Conservation (phyloP, 2,113 vertebrate species). For the Chloropsis hardwickii region DNA sequence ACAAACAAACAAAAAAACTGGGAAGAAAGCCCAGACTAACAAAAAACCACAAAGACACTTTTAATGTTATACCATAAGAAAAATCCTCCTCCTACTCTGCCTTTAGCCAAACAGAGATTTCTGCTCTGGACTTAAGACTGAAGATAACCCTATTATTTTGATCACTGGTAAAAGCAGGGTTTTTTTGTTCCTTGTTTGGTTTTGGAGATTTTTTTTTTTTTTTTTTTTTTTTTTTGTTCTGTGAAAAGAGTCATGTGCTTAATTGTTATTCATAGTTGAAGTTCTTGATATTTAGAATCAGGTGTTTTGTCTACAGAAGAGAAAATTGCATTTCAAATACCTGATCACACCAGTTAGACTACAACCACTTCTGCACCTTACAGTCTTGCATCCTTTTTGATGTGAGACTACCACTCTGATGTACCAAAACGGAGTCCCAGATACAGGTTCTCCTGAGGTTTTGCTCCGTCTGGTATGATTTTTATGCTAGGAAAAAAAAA, state of each 20-base stretch:
- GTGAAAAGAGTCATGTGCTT: neutral
- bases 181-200: neutral
- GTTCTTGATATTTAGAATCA: neutral
- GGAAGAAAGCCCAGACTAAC: neutral
- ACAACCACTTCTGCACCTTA: neutral
- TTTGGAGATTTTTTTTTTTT: neutral
- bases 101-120: neutral
- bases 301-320: neutral
- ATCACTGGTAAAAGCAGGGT: neutral
- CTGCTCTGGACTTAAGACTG: neutral
- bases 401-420: neutral
- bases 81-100: neutral
- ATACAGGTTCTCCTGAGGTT: neutral
- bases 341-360: neutral
- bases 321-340: neutral
- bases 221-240: neutral
- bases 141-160: neutral
- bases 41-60: neutral
- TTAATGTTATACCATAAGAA: neutral
- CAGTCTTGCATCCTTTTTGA: neutral
- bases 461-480: neutral
- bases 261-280: neutral
- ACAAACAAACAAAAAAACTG: neutral
- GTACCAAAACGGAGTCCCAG: neutral
- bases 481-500: neutral